Conservation (phyloP, 2,797 vertebrate species). For the Hydrocynus forskahlii region DNA sequence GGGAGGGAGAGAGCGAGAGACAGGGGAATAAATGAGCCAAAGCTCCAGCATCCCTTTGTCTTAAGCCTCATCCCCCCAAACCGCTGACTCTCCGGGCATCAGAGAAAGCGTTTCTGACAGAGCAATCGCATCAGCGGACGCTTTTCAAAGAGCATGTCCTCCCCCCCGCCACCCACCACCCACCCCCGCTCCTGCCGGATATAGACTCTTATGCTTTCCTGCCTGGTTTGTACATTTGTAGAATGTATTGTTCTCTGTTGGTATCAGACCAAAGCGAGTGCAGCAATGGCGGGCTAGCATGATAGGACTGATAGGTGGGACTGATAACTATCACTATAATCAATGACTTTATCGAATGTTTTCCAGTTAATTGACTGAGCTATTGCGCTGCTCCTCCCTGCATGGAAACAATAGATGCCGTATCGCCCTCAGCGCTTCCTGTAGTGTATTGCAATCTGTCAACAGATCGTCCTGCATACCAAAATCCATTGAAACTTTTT, state of each 20-base stretch:
- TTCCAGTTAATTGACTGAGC: not conserved
- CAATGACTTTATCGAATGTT: not conserved
- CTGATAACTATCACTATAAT: not conserved
- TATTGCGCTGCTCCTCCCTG: not conserved
- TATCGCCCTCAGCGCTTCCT: not conserved
- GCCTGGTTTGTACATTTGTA: constrained; percentile 63
- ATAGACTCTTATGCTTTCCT: constrained; percentile 58
- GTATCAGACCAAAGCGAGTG: not conserved
- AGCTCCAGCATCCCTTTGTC: constrained; percentile 49
- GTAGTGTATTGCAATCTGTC: not conserved
- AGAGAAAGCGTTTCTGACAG: constrained; percentile 56
- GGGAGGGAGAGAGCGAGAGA: constrained; percentile 28
- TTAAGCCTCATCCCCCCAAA: constrained; percentile 44
- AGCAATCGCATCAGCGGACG: constrained; percentile 50
- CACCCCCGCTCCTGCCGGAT: constrained; percentile 37
- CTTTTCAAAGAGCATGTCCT: constrained; percentile 49
- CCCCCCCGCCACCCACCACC: constrained; percentile 32
- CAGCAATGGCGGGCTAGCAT: not conserved
- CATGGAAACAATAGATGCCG: not conserved
- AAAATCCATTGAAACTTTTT: not conserved
- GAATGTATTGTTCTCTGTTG: constrained; percentile 10
- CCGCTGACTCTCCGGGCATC: constrained; percentile 40
- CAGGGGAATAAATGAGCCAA: constrained; percentile 45
- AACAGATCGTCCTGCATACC: not conserved
- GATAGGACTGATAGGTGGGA: not conserved